Evolutionary conservation across 2,888 invertebrate genomes (phyloP).

Genomic region (Sesia apiformis): DNA sequence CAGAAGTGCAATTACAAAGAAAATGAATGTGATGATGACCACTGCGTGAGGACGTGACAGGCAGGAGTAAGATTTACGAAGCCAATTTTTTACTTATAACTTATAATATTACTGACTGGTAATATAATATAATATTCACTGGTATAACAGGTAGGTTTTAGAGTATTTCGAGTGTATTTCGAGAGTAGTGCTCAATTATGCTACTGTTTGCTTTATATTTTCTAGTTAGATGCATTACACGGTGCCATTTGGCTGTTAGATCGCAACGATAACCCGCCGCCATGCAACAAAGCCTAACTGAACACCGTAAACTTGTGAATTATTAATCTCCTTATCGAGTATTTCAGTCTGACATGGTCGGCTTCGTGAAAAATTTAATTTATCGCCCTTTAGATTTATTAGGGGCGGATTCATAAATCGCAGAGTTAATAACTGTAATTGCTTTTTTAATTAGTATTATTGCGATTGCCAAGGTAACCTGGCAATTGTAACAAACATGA

Average conservation of each 20-base stretch:
- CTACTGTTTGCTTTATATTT: neutral
- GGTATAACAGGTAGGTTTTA: too few species aligned
- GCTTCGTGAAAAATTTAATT: conserved; percentile 66
- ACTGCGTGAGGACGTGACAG: too few species aligned
- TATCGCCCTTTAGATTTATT: conserved; percentile 56
- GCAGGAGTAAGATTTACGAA: too few species aligned
- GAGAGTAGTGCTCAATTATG: too few species aligned
- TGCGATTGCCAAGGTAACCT: too few species aligned
- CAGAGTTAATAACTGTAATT: neutral
- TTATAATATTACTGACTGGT: too few species aligned
- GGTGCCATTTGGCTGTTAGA: conserved; percentile 50
- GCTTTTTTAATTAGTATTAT: neutral
- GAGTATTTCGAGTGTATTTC: too few species aligned
- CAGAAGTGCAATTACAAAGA: too few species aligned
- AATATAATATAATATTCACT: too few species aligned
- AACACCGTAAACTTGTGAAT: conserved; percentile 73
- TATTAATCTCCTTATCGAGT: conserved; percentile 64
- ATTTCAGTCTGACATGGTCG: conserved; percentile 38
- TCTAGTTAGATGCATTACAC: conserved; percentile 35
- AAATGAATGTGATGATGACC: too few species aligned
- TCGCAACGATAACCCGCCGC: conserved; percentile 46
- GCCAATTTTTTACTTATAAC: too few species aligned
- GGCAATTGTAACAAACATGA: too few species aligned
- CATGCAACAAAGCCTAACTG: conserved; percentile 62
- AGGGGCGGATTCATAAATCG: conserved; percentile 18